Conservation (phyloP, 2,888 invertebrate genomes). For the Ichneumon xanthorius region DNA sequence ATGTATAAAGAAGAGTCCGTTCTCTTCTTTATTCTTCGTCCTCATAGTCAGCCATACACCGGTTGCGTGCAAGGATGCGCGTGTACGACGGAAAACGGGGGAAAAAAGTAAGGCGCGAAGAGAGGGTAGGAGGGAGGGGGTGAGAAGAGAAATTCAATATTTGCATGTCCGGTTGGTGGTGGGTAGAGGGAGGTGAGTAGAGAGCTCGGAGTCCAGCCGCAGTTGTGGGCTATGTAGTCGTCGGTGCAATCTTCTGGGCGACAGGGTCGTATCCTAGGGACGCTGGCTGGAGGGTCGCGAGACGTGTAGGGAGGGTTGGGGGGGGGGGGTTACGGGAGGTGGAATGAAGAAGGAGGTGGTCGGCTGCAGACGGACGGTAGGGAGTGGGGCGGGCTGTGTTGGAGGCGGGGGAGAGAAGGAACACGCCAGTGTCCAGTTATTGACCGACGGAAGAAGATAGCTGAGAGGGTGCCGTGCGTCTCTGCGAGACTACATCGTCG, state of each 20-base stretch:
- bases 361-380: slow-evolving; percentile 50
- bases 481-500: slow-evolving; percentile 57
- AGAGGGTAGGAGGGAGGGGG: slow-evolving; percentile 28
- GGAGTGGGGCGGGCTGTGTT: slow-evolving; percentile 47
- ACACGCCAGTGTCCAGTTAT: slow-evolving; percentile 83
- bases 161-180: slow-evolving; percentile 75
- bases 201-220: slow-evolving; percentile 56
- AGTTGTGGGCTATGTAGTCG: slow-evolving; percentile 52
- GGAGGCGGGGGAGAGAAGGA: slow-evolving; percentile 65
- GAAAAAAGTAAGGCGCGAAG: slow-evolving; percentile 22
- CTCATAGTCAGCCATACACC: background rate
- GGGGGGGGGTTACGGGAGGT: slow-evolving; percentile 53
- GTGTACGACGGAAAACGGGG: slow-evolving; percentile 31
- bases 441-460: slow-evolving; percentile 81
- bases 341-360: slow-evolving; percentile 46
- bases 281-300: slow-evolving; percentile 62
- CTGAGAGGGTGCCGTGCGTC: slow-evolving; percentile 63
- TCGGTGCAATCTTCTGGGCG: slow-evolving; percentile 71
- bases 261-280: slow-evolving; percentile 69
- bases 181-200: slow-evolving; percentile 42
- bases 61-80: slow-evolving; percentile 6
- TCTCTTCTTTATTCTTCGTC: slow-evolving; percentile 51
- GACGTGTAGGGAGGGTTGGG: slow-evolving; percentile 50
- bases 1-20: slow-evolving; percentile 41
- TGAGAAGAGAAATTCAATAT: slow-evolving; percentile 76